phyloP scores from a whole-genome alignment of 2,113 vertebrate species.

The Seriola quinqueradiata region DNA sequence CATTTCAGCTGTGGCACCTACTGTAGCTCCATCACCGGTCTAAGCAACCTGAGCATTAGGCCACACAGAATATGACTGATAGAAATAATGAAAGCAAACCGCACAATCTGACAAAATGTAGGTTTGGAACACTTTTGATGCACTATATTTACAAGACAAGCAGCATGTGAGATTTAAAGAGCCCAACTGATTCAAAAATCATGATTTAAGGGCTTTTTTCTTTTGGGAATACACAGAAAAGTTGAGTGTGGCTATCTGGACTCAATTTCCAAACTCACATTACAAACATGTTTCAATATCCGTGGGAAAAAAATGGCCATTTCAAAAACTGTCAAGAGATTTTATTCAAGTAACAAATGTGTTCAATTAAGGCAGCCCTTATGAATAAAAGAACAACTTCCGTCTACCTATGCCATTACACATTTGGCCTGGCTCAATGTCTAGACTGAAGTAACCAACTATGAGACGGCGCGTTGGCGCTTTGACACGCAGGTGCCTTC shows the following conservation, averaged over 20 bases:
- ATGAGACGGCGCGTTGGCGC: neutral
- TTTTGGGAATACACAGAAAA: neutral
- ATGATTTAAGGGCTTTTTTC: neutral
- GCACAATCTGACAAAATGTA: neutral
- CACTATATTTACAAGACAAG: neutral
- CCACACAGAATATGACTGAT: constrained; percentile 6
- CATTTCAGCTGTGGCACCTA: constrained; percentile 36
- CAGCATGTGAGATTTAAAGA: neutral
- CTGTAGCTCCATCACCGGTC: constrained; percentile 38
- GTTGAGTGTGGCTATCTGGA: neutral
- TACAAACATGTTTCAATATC: neutral
- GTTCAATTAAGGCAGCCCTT: constrained; percentile 48
- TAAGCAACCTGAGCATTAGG: constrained; percentile 37
- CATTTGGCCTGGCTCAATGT: constrained; percentile 31
- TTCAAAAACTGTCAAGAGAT: constrained; percentile 28
- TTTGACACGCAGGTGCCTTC: neutral
- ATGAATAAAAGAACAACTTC: constrained; percentile 67
- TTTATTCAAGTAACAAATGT: constrained; percentile 39
- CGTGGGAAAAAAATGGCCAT: neutral
- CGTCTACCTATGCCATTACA: constrained; percentile 38
- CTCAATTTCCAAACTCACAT: neutral
- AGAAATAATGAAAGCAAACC: constrained; percentile 30
- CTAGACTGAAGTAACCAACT: constrained; percentile 24
- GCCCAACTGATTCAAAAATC: neutral
- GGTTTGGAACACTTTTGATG: constrained; percentile 7